phyloP scores from a whole-genome alignment of 2,797 vertebrate genomes.

The Karalla daura region DNA sequence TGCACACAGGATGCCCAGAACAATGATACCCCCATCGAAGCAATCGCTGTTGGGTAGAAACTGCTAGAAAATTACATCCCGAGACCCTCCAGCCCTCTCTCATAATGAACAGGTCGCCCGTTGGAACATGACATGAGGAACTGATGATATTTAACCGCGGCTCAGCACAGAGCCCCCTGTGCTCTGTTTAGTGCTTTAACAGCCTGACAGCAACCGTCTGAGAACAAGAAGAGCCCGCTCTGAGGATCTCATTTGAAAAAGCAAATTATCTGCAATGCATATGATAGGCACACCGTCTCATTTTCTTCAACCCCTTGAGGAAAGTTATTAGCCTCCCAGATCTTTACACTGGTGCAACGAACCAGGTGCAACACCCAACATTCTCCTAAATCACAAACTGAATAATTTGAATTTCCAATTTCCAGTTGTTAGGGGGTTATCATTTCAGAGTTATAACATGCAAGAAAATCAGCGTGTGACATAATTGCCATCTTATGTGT shows the following conservation, averaged over 20 bases:
- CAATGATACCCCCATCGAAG: neutral
- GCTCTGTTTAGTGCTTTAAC: neutral
- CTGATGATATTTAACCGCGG: neutral
- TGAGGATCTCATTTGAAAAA: neutral
- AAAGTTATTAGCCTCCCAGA: neutral
- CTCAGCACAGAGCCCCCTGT: neutral
- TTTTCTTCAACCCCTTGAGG: neutral
- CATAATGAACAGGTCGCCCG: slow-evolving; percentile 1
- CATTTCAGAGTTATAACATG: no score
- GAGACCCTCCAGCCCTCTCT: neutral
- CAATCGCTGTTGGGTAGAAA: neutral
- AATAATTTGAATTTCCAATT: no score
- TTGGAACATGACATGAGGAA: neutral
- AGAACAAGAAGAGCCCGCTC: neutral
- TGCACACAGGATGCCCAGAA: slow-evolving; percentile 13
- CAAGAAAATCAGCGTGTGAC: no score
- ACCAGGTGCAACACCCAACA: neutral
- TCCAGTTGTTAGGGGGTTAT: no score
- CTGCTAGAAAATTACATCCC: neutral
- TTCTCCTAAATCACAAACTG: neutral
- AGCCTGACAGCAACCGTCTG: neutral
- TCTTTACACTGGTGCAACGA: neutral
- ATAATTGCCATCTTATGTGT: no score
- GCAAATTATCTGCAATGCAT: neutral
- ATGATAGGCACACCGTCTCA: neutral